Evolutionary conservation across 2,113 vertebrate genomes (phyloP).

Genomic region (Cottus gobio): DNA sequence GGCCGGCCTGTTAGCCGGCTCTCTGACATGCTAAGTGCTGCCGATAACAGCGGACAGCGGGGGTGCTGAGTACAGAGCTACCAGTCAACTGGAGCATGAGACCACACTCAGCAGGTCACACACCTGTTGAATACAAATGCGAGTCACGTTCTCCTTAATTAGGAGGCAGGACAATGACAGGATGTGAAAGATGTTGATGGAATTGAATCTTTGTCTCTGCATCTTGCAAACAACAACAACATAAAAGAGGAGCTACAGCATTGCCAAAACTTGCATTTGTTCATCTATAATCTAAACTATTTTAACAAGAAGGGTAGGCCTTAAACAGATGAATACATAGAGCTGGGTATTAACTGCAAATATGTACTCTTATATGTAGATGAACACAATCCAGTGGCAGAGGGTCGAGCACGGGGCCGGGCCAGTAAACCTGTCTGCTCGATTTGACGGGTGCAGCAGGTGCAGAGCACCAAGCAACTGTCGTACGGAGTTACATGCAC

Average conservation of each 20-base stretch:
- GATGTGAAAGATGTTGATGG: background rate
- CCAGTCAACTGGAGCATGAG: constrained; percentile 9
- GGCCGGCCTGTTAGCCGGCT: background rate
- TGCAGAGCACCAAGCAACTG: constrained; percentile 63
- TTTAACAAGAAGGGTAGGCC: background rate
- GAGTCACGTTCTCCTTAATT: background rate
- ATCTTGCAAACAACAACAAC: background rate
- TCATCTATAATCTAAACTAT: background rate
- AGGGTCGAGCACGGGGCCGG: constrained; percentile 28
- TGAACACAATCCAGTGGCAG: constrained; percentile 21
- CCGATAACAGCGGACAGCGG: constrained; percentile 7
- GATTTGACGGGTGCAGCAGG: constrained; percentile 72
- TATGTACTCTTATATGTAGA: constrained; percentile 18
- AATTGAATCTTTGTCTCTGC: background rate
- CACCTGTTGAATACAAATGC: background rate
- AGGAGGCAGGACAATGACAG: background rate
- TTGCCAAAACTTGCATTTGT: background rate
- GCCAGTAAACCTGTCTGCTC: constrained; percentile 66
- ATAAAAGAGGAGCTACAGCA: background rate
- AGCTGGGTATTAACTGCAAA: background rate
- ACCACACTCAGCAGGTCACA: constrained; percentile 4
- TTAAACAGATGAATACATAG: background rate
- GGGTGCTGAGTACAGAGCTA: constrained; percentile 11
- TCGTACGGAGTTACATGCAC: background rate
- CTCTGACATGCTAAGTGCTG: constrained; percentile 12